Evolutionary conservation across 2,888 invertebrate species (phyloP), one percentile per base, ranked within the genome.

Genomic region (Ormyrus rosae): DNA sequence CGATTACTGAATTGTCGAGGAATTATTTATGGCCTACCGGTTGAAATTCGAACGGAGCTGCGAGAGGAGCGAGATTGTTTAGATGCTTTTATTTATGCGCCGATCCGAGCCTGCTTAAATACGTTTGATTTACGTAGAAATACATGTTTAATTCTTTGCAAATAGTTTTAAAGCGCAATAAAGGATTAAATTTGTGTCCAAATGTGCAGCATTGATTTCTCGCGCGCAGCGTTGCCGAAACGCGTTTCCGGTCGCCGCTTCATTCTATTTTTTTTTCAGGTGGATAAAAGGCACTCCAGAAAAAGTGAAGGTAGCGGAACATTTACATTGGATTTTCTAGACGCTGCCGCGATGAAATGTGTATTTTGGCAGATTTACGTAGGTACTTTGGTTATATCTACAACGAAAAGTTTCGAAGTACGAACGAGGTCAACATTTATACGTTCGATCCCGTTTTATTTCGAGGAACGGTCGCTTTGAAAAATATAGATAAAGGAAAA

Each of bases 341-440:
- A 67, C 60, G 50, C 51, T 19, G 7, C 48, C 8, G 19, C 13
- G 11, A 69, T 76, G 46, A 69, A 76, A 61, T 19, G 61, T 69
- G 61, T 61, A 68, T 68, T 69, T 76, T 76, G 10, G 51, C 46
- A 61, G 76, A 76, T 69, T 68, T 68, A 76, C 53, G 53, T 48
- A 10, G 19, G 69, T 69, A 63, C 63, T 76, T 69, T 55, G 55
- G 63, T 76, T 69, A 76, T 63, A 69, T 56, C 6, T 19, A 6
- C 51, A 51, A n/a, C 50, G 60, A 61, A 71, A 61, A 61, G 19
- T 61, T 61, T 60, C 45, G 34, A 46, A 13, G 70, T 60, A 60
- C 51, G 50, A 61, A 50, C 7, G 48, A 60, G 48, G 70, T 70
- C 60, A 70, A 60, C 58, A 70, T 50, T 70, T 60, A 67, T 67